A percentile compares a stretch with the other conserved stretches of the same genome.
phyloP scores from a whole-genome alignment of 2,113 vertebrate species.

The Rhinoderma darwinii region DNA sequence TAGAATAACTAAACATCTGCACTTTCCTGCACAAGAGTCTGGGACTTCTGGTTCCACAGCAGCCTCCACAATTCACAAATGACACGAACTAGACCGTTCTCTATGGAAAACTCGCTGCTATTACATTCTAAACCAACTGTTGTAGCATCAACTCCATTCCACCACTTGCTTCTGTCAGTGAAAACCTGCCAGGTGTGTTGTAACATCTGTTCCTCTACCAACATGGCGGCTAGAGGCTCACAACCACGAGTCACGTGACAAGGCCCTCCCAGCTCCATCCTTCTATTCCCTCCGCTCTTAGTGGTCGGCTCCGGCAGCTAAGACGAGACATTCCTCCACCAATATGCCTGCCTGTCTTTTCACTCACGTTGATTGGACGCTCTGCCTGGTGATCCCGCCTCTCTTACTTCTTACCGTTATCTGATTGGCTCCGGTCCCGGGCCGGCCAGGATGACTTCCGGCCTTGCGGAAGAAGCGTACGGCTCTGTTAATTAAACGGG shows the following conservation, averaged over 20 bases:
- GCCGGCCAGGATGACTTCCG: conserved; percentile 54
- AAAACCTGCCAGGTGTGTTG: neutral
- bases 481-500: conserved; percentile 30
- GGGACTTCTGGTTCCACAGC: no score
- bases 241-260: neutral
- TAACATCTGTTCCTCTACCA: neutral
- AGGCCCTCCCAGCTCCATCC: neutral
- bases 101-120: no score
- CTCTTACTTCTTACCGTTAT: neutral
- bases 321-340: conserved; percentile 17
- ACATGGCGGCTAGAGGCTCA: neutral
- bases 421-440: conserved; percentile 57
- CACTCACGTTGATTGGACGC: neutral
- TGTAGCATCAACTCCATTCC: neutral
- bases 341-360: neutral
- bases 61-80: no score
- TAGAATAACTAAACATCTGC: no score
- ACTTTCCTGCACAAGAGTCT: no score
- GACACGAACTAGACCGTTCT: no score
- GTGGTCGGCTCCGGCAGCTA: neutral
- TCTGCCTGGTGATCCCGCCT: neutral
- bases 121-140: neutral
- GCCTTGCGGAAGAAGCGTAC: conserved; percentile 9
- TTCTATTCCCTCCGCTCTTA: neutral
- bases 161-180: neutral